Base-by-base conservation (phyloP, 2,113 vertebrate species). In the Gnathonemus echidnorhynchus region DNA sequence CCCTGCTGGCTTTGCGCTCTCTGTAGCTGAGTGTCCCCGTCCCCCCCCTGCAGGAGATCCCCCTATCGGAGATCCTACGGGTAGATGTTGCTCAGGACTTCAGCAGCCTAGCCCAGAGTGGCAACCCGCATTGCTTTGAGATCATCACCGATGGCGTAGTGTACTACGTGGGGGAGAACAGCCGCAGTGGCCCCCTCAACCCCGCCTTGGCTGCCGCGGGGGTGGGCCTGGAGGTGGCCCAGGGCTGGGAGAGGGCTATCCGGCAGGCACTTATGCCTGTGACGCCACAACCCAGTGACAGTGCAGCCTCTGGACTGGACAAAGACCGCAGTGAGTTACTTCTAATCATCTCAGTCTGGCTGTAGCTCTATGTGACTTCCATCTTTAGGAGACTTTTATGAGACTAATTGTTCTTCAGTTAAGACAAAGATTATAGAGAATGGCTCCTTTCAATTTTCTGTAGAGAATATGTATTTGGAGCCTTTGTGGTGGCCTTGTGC, bases 101-200 rank as follows among this genome's bases (percentile, higher is more conserved):
- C 93, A 96, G 96, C 88, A 97, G 95, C 66, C 93, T 96, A 89
- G 96, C 97, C 80, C 97, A 97, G 93, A 97, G 97, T 91, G 97
- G 98, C 94, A 99, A 97, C 94, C 97, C 97, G 17, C 98, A 99
- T 96, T 99, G 98, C 95, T 99, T 99, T 94, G 98, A 99, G 96
- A 97, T 99, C 94, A 98, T 99, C 95, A 99, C 99, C 42, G 97
- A 97, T 92, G 98, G 97, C 35, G 97, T 99, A 97, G 97, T 99
- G 9, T 99, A 99, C 96, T 99, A 98, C 91, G 98, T 99, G 91
- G 99, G 99, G 39, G 99, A 99, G 94, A 97, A 97, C 94, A 97
- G 96, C 92, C 95, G 96, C 90, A 96, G 96, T 91, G 94, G 93
- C 93, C 97, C 96, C 92, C 97, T 98, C 93, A 99, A 94, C 93